Percentiles rank a stretch among this genome's conserved stretches.
Conservation (phyloP, 2,113 vertebrate genomes). For the Hemicordylus capensis region DNA sequence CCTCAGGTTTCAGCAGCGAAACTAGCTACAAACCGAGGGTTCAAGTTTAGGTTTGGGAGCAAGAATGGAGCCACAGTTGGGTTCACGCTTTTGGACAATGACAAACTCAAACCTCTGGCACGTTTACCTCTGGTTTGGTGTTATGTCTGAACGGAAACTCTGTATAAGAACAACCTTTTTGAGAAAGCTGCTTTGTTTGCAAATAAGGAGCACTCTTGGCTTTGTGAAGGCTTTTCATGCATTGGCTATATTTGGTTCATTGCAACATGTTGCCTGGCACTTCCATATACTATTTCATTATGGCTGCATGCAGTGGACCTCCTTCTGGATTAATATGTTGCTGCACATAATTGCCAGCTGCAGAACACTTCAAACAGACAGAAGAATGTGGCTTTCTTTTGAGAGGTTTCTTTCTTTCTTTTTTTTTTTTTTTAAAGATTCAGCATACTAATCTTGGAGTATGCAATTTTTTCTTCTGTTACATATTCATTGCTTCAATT, state of each 20-base stretch:
- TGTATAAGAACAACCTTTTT: conserved; percentile 37
- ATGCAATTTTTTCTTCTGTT: conserved; percentile 16
- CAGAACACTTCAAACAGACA: conserved; percentile 33
- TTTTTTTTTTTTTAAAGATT: conserved; percentile 23
- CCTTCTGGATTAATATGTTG: conserved; percentile 41
- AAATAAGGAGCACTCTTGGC: conserved; percentile 46
- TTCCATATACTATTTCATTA: conserved; percentile 34
- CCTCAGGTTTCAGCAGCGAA: too few species aligned
- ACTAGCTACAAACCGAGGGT: too few species aligned
- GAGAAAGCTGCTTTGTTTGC: conserved; percentile 59
- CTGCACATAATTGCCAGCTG: conserved; percentile 52
- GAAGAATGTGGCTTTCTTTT: conserved; percentile 26
- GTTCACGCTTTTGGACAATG: too few species aligned
- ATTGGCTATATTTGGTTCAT: conserved; percentile 42
- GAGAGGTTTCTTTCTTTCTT: too few species aligned
- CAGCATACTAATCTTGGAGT: conserved; percentile 39
- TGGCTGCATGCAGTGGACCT: conserved; percentile 63
- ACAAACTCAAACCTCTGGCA: too few species aligned
- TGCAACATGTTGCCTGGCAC: conserved; percentile 21
- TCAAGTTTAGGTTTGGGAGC: too few species aligned
- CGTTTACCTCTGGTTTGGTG: too few species aligned
- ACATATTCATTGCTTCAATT: conserved; percentile 39
- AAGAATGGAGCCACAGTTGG: too few species aligned
- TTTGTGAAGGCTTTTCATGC: conserved; percentile 61
- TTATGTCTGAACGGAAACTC: too few species aligned